Evolutionary conservation across 1,140 invertebrate species (phyloP).

Genomic region (Hetaerina americana): DNA sequence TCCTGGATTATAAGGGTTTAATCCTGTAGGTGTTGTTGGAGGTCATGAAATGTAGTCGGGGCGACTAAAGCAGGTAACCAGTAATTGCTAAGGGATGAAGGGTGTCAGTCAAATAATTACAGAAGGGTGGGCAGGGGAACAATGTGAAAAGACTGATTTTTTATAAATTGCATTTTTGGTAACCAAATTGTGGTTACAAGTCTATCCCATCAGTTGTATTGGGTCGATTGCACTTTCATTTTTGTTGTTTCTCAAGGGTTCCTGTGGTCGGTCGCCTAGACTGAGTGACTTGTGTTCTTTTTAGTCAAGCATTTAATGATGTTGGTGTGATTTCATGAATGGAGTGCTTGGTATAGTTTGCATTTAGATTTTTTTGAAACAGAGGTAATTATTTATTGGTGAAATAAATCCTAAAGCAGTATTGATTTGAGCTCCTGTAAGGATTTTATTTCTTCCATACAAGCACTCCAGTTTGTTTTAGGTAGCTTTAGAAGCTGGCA

Average conservation of each 20-base stretch:
- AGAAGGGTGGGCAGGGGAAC: too few relatives aligned
- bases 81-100: too few relatives aligned
- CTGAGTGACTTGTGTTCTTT: not conserved
- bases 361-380: not conserved
- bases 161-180: not conserved
- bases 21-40: too few relatives aligned
- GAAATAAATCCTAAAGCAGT: too few relatives aligned
- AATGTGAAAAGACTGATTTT: slow-evolving; percentile 1
- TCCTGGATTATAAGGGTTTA: too few relatives aligned
- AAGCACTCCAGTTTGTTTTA: not conserved
- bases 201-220: not conserved
- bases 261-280: not conserved
- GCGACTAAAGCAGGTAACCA: too few relatives aligned
- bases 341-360: not conserved
- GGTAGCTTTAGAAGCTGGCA: not conserved
- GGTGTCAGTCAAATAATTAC: too few relatives aligned
- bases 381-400: not conserved
- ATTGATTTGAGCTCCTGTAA: too few relatives aligned
- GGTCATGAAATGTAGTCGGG: too few relatives aligned
- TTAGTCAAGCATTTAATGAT: not conserved
- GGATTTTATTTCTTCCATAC: not conserved
- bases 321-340: not conserved
- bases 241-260: not conserved
- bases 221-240: too few relatives aligned
- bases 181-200: not conserved